Percentiles rank a stretch among this genome's conserved stretches.
Conservation (phyloP, 2,113 vertebrate species). For the Coracopsis vasa region DNA sequence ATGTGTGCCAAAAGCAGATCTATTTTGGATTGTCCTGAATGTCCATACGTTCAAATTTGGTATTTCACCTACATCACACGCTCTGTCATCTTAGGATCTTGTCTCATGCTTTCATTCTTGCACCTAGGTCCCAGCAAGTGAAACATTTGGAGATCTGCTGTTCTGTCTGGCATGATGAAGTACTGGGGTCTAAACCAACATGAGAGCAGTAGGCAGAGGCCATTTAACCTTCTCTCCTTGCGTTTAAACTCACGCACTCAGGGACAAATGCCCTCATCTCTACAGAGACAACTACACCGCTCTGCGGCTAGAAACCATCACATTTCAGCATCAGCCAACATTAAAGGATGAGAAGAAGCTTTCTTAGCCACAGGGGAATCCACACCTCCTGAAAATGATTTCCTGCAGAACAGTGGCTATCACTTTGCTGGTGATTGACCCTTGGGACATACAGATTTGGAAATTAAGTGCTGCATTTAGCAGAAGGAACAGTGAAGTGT, state of each 20-base stretch:
- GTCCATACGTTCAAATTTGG: not conserved
- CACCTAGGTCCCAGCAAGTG: not conserved
- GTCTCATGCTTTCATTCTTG: not conserved
- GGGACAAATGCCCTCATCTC: not conserved
- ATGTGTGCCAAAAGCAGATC: not conserved
- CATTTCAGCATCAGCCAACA: not conserved
- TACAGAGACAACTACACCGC: not conserved
- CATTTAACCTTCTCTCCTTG: not conserved
- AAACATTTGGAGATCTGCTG: not conserved
- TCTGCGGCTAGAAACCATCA: not conserved
- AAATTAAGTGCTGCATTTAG: not conserved
- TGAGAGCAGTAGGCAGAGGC: not conserved
- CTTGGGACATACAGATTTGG: not conserved
- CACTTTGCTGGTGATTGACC: not conserved
- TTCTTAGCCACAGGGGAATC: not conserved
- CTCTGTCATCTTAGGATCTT: not conserved
- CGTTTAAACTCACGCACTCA: accelerated
- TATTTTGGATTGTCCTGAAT: not conserved
- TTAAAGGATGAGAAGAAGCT: not conserved
- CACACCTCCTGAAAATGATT: not conserved
- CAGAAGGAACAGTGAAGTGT: not conserved
- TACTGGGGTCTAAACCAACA: not conserved
- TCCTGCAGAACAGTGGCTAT: not conserved
- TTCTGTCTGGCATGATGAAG: not conserved
- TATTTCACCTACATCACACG: not conserved